Percentiles rank a stretch among this genome's conserved stretches.
Evolutionary conservation across 2,113 vertebrate species (phyloP).

Genomic region (Candoia aspera): DNA sequence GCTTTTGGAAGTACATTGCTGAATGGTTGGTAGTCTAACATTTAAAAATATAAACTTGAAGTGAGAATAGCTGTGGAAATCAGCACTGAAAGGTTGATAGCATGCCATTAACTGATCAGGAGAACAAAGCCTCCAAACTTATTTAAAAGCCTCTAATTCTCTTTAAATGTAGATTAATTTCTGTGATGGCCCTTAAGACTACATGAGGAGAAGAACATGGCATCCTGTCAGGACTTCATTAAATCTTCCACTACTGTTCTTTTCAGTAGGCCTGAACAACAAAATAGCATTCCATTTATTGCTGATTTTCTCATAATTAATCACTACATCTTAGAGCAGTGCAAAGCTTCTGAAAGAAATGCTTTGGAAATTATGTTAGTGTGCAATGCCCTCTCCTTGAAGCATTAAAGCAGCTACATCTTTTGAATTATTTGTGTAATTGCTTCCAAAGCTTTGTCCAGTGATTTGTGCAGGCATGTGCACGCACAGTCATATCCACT

Average conservation of each 20-base stretch:
- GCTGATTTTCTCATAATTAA: background rate
- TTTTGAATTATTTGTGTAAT: background rate
- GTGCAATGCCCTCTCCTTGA: background rate
- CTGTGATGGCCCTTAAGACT: slow-evolving; percentile 38
- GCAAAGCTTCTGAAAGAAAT: background rate
- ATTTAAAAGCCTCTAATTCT: slow-evolving; percentile 57
- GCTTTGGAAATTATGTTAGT: background rate
- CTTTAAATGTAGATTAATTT: slow-evolving; percentile 58
- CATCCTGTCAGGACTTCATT: slow-evolving; percentile 4
- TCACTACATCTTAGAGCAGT: background rate
- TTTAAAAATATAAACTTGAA: slow-evolving; percentile 21
- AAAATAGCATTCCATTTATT: background rate
- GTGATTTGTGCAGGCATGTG: background rate
- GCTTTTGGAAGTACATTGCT: background rate
- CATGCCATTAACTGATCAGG: slow-evolving; percentile 48
- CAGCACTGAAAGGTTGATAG: slow-evolving; percentile 42
- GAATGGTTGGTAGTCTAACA: background rate
- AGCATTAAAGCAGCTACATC: background rate
- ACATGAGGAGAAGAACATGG: slow-evolving; percentile 2
- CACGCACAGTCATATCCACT: background rate
- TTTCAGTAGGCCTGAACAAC: accelerated
- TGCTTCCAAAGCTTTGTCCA: background rate
- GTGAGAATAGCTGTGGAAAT: slow-evolving; percentile 9
- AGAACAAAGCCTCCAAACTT: slow-evolving; percentile 50
- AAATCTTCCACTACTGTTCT: accelerated